Conservation (phyloP, 1,140 invertebrate genomes). For the Drosophila elegans region DNA sequence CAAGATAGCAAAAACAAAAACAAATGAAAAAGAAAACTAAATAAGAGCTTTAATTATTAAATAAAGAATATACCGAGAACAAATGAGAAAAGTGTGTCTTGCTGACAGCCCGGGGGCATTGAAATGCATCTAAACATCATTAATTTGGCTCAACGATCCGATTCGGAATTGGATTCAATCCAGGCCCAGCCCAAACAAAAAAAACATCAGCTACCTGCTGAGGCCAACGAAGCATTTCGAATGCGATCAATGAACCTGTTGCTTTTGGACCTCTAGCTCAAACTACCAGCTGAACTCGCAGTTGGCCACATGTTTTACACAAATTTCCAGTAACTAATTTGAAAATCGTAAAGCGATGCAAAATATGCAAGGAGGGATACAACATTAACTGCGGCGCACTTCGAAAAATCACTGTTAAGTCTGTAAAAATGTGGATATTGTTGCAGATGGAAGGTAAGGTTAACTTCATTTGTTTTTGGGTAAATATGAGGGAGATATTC, state of each 20-base stretch:
- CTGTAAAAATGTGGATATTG: neutral
- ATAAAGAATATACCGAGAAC: slow-evolving; percentile 77
- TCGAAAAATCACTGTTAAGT: neutral
- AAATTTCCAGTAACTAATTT: slow-evolving; percentile 77
- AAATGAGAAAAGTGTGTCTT: slow-evolving; percentile 50
- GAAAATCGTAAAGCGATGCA: slow-evolving; percentile 70
- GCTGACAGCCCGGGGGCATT: slow-evolving; percentile 58
- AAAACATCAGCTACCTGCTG: slow-evolving; percentile 43
- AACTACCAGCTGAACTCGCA: slow-evolving; percentile 16
- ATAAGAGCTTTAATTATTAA: slow-evolving; percentile 84
- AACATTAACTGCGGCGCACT: neutral
- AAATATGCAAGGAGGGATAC: slow-evolving; percentile 49
- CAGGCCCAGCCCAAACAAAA: slow-evolving; percentile 23
- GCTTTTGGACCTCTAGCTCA: slow-evolving; percentile 22
- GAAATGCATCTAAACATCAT: slow-evolving; percentile 65
- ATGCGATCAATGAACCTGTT: slow-evolving; percentile 81
- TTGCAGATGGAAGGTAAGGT: neutral
- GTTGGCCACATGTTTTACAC: slow-evolving; percentile 65
- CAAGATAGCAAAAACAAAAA: slow-evolving; percentile 26
- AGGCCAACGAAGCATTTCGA: slow-evolving; percentile 66
- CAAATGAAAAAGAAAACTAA: slow-evolving; percentile 60
- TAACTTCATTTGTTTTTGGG: too few relatives aligned
- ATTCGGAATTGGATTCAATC: slow-evolving; percentile 34
- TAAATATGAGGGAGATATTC: too few relatives aligned
- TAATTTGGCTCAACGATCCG: slow-evolving; percentile 61